Conservation (phyloP, 2,113 vertebrate species). For the Tylochromis polylepis region DNA sequence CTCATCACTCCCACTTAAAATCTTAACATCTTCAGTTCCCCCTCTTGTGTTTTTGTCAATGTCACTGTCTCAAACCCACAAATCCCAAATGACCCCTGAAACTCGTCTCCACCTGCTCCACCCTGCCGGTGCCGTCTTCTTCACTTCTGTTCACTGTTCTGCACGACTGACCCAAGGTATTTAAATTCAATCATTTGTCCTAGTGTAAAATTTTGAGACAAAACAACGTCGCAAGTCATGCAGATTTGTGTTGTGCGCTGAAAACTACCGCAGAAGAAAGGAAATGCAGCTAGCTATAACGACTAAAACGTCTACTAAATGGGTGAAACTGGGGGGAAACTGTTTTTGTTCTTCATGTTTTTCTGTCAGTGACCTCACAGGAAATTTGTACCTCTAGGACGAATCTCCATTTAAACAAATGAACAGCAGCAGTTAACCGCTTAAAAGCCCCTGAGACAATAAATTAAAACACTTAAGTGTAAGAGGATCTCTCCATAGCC, state of each 20-base stretch:
- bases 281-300: not conserved
- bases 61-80: not conserved
- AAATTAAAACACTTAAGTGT: not conserved
- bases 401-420: not conserved
- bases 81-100: not conserved
- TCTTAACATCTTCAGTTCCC: not conserved
- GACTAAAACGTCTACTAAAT: not conserved
- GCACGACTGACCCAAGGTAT: not conserved
- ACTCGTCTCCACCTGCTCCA: not conserved
- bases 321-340: accelerated
- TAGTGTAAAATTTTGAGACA: not conserved
- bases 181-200: not conserved
- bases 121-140: not conserved
- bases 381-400: not conserved
- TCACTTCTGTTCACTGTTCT: not conserved
- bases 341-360: not conserved
- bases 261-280: not conserved
- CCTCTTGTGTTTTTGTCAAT: not conserved
- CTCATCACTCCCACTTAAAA: not conserved
- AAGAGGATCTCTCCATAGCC: not conserved
- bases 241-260: not conserved
- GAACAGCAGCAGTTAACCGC: not conserved
- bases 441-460: not conserved
- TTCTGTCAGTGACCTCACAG: not conserved
- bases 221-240: not conserved